phyloP scores from a whole-genome alignment of 1,140 invertebrate genomes.

The Tetraneura akinire region DNA sequence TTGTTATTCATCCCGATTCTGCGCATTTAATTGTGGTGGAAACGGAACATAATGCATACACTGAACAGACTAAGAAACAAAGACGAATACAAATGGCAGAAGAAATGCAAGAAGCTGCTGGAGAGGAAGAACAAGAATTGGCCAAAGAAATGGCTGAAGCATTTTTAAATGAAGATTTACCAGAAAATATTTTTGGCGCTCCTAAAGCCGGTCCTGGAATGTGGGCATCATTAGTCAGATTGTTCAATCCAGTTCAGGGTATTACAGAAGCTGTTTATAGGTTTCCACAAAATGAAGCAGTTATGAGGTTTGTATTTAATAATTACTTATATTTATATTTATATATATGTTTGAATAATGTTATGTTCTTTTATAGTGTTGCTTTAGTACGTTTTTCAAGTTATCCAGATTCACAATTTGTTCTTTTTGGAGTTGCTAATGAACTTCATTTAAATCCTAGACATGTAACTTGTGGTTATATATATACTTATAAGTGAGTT shows the following conservation, averaged over 20 bases:
- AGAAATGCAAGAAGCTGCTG: slow-evolving; percentile 96
- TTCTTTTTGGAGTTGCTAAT: slow-evolving; percentile 87
- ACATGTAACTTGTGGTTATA: slow-evolving; percentile 74
- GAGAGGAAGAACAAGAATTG: slow-evolving; percentile 89
- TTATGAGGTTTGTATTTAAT: slow-evolving; percentile 71
- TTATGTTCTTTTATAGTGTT: slow-evolving; percentile 63
- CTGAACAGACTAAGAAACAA: slow-evolving; percentile 93
- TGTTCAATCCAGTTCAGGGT: slow-evolving; percentile 87
- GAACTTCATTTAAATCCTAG: slow-evolving; percentile 88
- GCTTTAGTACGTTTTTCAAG: slow-evolving; percentile 72
- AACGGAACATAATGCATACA: slow-evolving; percentile 98
- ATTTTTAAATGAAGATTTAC: slow-evolving; percentile 91
- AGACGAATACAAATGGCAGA: slow-evolving; percentile 78
- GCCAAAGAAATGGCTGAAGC: slow-evolving; percentile 96
- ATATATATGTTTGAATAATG: neutral
- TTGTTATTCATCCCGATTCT: slow-evolving; percentile 91
- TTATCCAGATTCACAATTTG: slow-evolving; percentile 71
- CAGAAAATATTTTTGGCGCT: slow-evolving; percentile 90
- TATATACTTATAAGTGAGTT: slow-evolving; percentile 82
- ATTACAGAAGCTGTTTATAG: slow-evolving; percentile 78
- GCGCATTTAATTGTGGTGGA: slow-evolving; percentile 91
- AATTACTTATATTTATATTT: neutral
- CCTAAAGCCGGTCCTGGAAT: slow-evolving; percentile 94
- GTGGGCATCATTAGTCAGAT: slow-evolving; percentile 94
- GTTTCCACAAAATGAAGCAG: slow-evolving; percentile 96